Evolutionary conservation across 1,140 invertebrate genomes (phyloP), one percentile per base, ranked within the genome.

Genomic region (Pseudomyrmex cubaensis): DNA sequence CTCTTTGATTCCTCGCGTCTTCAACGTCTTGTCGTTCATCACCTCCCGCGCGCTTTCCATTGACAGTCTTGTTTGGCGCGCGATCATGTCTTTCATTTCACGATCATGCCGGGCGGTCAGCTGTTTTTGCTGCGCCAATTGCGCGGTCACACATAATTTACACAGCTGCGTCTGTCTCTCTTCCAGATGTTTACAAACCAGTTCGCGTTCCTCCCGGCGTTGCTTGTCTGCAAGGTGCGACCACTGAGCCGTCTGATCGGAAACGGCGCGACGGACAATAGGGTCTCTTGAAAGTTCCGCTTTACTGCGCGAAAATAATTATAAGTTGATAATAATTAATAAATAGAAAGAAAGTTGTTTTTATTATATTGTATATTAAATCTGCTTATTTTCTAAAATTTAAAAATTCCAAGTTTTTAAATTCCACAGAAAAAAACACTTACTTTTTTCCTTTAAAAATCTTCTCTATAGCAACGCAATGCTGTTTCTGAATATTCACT

Each of bases 21-120:
- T 98, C 35, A 99, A 95, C 0, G 98, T 99, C 94, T 99, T 99
- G 93, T 99, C 99, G 92, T 97, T 98, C 90, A 97, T 96, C 2
- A 99, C 98, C 93, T 99, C 98, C 94, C 98, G 98, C 88, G 97
- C 98, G 17, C 99, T 99, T 91, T 99, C 99, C 69, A 99, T 98
- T 15, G 98, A 99, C 80, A 98, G 96, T 94, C 99, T 99, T 0
- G 99, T 98, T 94, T 99, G 99, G 66, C 97, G 96, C 0, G 97
- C 96, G 92, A 99, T 99, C 96, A 99, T 97, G 84, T 99, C 99
- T 94, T 99, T 99, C 87, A 98, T 96, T 92, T 99, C 99, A 72
- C 97, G 96, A 90, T 99, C 98, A 94, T 99, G 98, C 92, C 98
- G 97, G 12, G 95, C 96, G 90, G 98, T 97, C 3, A 99, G 94